Percentiles rank a stretch among this genome's conserved stretches.
These are phyloP conservation scores for Cactoblastis cactorum DNA, from an alignment of 2,888 invertebrate genomes.

Conservation along the genomic window DNA sequence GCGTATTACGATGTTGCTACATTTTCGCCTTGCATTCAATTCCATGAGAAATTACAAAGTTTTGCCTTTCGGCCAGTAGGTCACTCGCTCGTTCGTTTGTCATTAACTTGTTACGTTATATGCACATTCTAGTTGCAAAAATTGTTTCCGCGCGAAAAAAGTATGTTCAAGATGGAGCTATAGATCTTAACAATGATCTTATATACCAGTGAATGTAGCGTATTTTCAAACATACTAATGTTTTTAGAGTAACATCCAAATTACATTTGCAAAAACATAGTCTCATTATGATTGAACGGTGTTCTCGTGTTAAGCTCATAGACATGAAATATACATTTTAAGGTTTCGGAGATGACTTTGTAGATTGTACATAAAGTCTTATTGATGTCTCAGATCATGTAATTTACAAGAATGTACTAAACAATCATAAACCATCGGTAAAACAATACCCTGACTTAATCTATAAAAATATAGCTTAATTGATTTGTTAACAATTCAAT, in stretches of 20 bases:
- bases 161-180: not conserved
- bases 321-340: not conserved
- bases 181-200: not conserved
- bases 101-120: constrained; percentile 26
- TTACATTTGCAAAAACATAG: not conserved
- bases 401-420: too few species aligned
- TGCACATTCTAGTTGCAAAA: constrained; percentile 10
- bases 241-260: too few species aligned
- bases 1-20: constrained; percentile 68
- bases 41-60: constrained; percentile 68
- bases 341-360: too few species aligned
- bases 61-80: constrained; percentile 65
- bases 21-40: constrained; percentile 73
- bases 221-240: too few species aligned
- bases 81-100: constrained; percentile 50
- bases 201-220: too few species aligned
- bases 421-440: too few species aligned
- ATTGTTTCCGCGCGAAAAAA: constrained; percentile 1
- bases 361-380: too few species aligned
- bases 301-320: not conserved
- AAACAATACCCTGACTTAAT: too few species aligned
- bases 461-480: too few species aligned
- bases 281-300: not conserved
- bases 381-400: too few species aligned
- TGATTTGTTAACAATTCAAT: too few species aligned